A percentile compares a stretch with the other conserved stretches of the same genome.
Conservation (phyloP, 2,888 invertebrate species). For the Micropterix aruncella region DNA sequence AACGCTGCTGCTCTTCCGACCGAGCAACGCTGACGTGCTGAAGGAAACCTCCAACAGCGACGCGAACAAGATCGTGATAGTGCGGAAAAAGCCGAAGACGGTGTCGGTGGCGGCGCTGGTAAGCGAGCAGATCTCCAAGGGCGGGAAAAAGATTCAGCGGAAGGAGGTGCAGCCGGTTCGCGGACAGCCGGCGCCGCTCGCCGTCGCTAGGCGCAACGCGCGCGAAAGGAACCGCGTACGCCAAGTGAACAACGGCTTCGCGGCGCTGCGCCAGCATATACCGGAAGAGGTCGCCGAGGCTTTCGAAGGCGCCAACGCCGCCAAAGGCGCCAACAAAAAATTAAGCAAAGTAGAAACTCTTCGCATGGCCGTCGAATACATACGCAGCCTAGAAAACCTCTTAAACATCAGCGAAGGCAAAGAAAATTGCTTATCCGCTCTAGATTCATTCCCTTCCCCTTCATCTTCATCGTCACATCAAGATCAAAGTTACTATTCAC, state of each 20-base stretch:
- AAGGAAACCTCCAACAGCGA: conserved; percentile 48
- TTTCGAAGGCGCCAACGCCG: conserved; percentile 50
- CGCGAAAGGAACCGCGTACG: conserved; percentile 86
- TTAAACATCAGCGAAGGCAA: conserved; percentile 52
- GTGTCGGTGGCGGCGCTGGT: conserved; percentile 33
- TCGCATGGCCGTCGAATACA: conserved; percentile 84
- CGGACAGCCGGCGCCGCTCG: conserved; percentile 59
- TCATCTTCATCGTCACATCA: conserved; percentile 32
- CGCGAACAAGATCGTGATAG: conserved; percentile 39
- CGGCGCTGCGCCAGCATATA: conserved; percentile 74
- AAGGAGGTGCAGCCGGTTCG: conserved; percentile 30
- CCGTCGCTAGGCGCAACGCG: conserved; percentile 81
- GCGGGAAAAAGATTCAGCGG: conserved; percentile 22
- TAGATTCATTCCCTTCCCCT: conserved; percentile 36
- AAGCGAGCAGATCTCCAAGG: conserved; percentile 21
- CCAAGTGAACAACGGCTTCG: conserved; percentile 85
- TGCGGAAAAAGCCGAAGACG: conserved; percentile 33
- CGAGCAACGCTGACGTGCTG: conserved; percentile 42
- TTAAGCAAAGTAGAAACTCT: conserved; percentile 80
- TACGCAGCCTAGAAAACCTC: conserved; percentile 63
- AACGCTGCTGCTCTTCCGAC: conserved; percentile 43
- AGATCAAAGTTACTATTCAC: conserved; percentile 34
- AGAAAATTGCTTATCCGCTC: conserved; percentile 25
- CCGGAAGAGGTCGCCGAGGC: conserved; percentile 67
- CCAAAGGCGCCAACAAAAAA: conserved; percentile 58